phyloP scores from a whole-genome alignment of 2,888 invertebrate species.

The Automeris io region DNA sequence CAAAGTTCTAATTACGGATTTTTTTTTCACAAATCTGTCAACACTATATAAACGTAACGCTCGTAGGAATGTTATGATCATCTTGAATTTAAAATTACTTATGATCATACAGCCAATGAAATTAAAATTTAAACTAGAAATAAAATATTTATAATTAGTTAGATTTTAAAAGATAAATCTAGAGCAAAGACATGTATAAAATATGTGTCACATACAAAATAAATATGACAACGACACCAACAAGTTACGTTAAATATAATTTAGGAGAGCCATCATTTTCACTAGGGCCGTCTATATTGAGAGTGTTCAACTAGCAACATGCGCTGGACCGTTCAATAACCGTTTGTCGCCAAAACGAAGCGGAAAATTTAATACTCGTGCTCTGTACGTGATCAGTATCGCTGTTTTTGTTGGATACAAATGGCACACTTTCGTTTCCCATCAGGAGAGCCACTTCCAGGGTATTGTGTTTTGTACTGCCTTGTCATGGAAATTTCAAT shows the following conservation, averaged over 20 bases:
- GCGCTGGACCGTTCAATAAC: slow-evolving; percentile 48
- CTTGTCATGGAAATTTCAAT: slow-evolving; percentile 41
- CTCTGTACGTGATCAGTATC: slow-evolving; percentile 64
- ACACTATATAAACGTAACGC: no score
- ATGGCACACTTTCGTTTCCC: slow-evolving; percentile 61
- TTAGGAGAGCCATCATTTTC: background rate
- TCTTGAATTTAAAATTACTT: no score
- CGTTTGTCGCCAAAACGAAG: slow-evolving; percentile 65
- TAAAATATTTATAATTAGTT: no score
- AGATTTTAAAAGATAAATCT: no score
- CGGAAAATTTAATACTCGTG: slow-evolving; percentile 67
- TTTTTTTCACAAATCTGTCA: background rate
- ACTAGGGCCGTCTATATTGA: slow-evolving; percentile 3
- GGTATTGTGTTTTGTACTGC: slow-evolving; percentile 31
- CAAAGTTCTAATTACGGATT: background rate
- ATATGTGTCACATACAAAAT: no score
- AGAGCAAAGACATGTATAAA: no score
- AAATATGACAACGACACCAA: background rate
- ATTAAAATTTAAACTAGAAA: no score
- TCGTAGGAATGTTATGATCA: no score
- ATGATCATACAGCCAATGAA: no score
- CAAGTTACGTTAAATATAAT: background rate
- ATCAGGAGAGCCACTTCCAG: slow-evolving; percentile 32
- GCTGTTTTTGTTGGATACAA: slow-evolving; percentile 49
- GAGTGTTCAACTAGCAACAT: slow-evolving; percentile 21